Evolutionary conservation across 1,140 invertebrate species (phyloP).

Genomic region (Andrena cerasifolii): DNA sequence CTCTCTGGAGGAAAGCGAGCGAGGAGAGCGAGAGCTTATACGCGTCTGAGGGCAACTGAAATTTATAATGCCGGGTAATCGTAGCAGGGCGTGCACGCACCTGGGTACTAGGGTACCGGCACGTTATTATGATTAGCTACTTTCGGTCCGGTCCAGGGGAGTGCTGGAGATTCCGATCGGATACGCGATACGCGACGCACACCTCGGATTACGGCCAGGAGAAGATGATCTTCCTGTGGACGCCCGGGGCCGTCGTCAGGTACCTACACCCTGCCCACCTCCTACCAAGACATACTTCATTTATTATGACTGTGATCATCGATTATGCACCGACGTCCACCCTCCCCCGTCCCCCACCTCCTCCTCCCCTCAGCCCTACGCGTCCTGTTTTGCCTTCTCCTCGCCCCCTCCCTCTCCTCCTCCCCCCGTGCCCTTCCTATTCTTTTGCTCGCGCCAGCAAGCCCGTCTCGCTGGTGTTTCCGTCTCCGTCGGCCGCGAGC

Average conservation of each 20-base stretch:
- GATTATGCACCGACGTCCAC: slow-evolving; percentile 79
- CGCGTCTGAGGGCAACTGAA: slow-evolving; percentile 72
- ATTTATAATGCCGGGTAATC: slow-evolving; percentile 77
- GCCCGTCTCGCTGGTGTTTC: slow-evolving; percentile 6
- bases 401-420: background rate
- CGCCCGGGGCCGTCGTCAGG: slow-evolving; percentile 79
- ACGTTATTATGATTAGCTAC: slow-evolving; percentile 80
- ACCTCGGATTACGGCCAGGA: slow-evolving; percentile 79
- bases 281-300: slow-evolving; percentile 80
- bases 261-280: slow-evolving; percentile 76
- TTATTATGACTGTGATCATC: slow-evolving; percentile 82
- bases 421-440: slow-evolving; percentile 1
- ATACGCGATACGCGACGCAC: slow-evolving; percentile 81
- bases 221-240: slow-evolving; percentile 79
- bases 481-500: slow-evolving; percentile 27
- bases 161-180: slow-evolving; percentile 78
- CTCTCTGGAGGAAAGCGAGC: background rate
- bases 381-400: slow-evolving; percentile 57
- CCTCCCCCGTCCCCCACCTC: slow-evolving; percentile 29
- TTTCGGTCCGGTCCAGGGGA: slow-evolving; percentile 75
- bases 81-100: slow-evolving; percentile 73
- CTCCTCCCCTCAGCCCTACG: slow-evolving; percentile 37
- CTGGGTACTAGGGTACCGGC: slow-evolving; percentile 73
- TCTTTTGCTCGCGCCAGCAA: background rate
- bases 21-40: slow-evolving; percentile 50